Conservation (phyloP, 2,888 invertebrate species). For the Pollenia amentaria region DNA sequence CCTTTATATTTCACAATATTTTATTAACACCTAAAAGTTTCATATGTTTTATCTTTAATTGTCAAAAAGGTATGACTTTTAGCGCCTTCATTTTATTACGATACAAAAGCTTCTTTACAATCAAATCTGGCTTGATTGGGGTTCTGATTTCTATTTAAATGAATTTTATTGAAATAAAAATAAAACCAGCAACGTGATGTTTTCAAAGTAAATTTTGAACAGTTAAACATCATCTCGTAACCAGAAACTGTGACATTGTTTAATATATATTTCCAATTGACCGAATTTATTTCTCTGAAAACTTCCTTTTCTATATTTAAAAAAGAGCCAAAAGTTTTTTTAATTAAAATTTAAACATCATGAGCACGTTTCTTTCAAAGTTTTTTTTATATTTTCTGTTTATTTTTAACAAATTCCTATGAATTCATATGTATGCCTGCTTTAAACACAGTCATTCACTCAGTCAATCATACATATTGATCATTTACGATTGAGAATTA, state of each 20-base stretch:
- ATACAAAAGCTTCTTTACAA: conserved; percentile 31
- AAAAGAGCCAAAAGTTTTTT: conserved; percentile 14
- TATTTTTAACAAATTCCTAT: conserved; percentile 61
- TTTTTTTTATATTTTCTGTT: conserved; percentile 11
- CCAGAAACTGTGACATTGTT: conserved; percentile 55
- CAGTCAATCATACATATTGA: conserved; percentile 58
- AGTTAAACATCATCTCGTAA: neutral
- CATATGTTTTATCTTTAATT: conserved; percentile 44
- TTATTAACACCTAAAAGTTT: neutral
- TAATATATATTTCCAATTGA: conserved; percentile 49
- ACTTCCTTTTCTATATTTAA: conserved; percentile 3
- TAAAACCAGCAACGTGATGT: conserved; percentile 19
- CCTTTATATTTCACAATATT: neutral
- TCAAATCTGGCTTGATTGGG: conserved; percentile 59
- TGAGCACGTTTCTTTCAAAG: conserved; percentile 59
- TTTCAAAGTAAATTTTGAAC: conserved; percentile 63
- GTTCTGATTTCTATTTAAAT: conserved; percentile 44
- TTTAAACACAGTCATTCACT: conserved; percentile 9
- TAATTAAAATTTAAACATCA: conserved; percentile 52
- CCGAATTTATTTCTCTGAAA: conserved; percentile 29
- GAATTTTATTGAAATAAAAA: conserved; percentile 26
- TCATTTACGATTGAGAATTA: conserved; percentile 68
- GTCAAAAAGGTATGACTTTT: conserved; percentile 69
- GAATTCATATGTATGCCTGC: conserved; percentile 50
- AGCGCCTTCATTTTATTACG: conserved; percentile 61